Evolutionary conservation across 1,140 invertebrate genomes (phyloP), one percentile per base, ranked within the genome.

Genomic region (Drosophila serrata): DNA sequence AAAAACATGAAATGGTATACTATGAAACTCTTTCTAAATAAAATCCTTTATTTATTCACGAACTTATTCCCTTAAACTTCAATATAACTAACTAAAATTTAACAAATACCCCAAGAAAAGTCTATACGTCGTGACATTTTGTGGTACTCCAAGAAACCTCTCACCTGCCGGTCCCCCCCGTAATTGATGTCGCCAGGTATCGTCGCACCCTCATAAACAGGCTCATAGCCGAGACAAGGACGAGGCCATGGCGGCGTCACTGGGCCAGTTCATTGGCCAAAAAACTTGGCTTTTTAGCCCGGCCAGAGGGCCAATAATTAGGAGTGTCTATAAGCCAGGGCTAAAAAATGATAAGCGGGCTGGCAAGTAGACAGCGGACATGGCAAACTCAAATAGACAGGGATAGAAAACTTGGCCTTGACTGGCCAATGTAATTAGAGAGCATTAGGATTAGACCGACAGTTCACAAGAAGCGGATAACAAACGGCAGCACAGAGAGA

Each of bases 341-440:
- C 51, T 76, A 82, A 65, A 62, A 76, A 65, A 67, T 85, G 81
- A 81, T 88, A 90, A 90, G 85, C 67, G 79, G 73, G 55, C 85
- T 72, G 62, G 55, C 74, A 82, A 82, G 76, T 80, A 79, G 82
- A 67, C 78, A 85, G 67, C 68, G 65, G 46, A 68, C 79, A 79
- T 78, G 67, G 49, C 70, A 35, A 76, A 65, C 61, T 69, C 61
- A 69, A 69, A 67, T 45, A 67, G 61, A 43, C 61, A 69, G 39
- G 48, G 55, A 37, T n/a, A 42, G 42, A 60, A 31, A 62, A 59
- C 78, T 60, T 64, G 57, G 68, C 40, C 70, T 72, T 67, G 75
- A 60, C 72, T 59, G 65, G 59, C 67, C 79, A 84, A 90, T 90
- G 85, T 88, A 88, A 88, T 88, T 90, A 88, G 85, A 90, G 78